Conservation (phyloP, 2,113 vertebrate genomes). For the Oryzias javanicus region DNA sequence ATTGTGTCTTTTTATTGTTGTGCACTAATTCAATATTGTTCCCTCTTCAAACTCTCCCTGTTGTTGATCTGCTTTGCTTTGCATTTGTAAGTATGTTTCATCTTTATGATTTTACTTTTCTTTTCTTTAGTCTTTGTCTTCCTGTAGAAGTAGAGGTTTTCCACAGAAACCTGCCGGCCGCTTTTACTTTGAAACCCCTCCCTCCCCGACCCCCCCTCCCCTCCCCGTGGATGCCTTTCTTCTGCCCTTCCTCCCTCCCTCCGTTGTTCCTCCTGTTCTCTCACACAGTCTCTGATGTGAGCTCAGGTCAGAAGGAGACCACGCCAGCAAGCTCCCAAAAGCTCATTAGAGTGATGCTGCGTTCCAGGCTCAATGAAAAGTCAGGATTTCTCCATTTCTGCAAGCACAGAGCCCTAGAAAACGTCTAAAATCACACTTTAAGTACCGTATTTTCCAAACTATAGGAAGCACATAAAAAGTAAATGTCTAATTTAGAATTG, state of each 20-base stretch:
- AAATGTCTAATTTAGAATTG: too few species aligned
- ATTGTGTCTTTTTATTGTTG: not conserved
- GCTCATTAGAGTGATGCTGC: not conserved
- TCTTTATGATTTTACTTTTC: slow-evolving; percentile 42
- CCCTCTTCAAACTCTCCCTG: slow-evolving; percentile 64
- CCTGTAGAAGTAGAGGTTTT: slow-evolving; percentile 60
- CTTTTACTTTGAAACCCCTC: slow-evolving; percentile 27
- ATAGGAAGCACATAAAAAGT: too few species aligned
- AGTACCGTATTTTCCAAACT: too few species aligned
- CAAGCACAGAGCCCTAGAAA: too few species aligned
- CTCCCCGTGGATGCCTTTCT: slow-evolving; percentile 37
- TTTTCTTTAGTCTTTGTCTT: slow-evolving; percentile 6
- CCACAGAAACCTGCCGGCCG: slow-evolving; percentile 22
- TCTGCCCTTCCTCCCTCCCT: slow-evolving; percentile 10
- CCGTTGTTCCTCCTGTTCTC: too few species aligned
- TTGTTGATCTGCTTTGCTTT: slow-evolving; percentile 74
- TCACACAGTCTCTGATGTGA: slow-evolving; percentile 7
- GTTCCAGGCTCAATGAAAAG: not conserved
- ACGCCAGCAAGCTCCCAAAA: not conserved
- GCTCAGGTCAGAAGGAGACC: slow-evolving; percentile 14
- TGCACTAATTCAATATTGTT: slow-evolving; percentile 56
- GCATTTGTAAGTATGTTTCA: slow-evolving; percentile 75
- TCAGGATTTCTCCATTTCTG: not conserved
- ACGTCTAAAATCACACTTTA: too few species aligned
- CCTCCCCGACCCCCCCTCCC: slow-evolving; percentile 42